Evolutionary conservation across 2,113 vertebrate species (phyloP).

Genomic region (Plotosus lineatus): DNA sequence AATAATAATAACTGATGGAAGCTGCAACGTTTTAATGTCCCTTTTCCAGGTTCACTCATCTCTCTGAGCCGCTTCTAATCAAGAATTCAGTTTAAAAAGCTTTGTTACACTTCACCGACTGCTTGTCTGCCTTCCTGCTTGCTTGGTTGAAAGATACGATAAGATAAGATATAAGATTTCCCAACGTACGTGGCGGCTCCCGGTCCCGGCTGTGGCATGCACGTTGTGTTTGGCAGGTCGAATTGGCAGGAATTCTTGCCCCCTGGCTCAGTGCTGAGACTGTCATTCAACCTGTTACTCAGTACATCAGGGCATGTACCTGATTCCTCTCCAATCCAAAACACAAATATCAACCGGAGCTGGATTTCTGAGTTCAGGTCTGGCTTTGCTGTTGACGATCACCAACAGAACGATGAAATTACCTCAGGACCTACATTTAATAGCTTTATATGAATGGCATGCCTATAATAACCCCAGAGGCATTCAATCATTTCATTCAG

Average conservation of each 20-base stretch:
- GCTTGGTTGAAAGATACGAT: constrained; percentile 29
- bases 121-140: not conserved
- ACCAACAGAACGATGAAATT: not conserved
- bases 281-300: constrained; percentile 47
- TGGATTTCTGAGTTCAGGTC: not conserved
- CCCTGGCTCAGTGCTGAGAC: constrained; percentile 46
- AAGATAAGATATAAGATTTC: constrained; percentile 25
- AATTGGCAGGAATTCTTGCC: constrained; percentile 51
- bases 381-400: not conserved
- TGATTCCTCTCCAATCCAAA: not conserved
- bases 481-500: not conserved
- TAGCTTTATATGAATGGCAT: not conserved
- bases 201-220: constrained; percentile 45
- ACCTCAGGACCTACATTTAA: not conserved
- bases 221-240: constrained; percentile 48
- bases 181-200: not conserved
- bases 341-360: not conserved
- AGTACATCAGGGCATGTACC: not conserved
- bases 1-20: not conserved
- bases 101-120: not conserved
- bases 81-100: not conserved
- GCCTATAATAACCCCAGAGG: not conserved
- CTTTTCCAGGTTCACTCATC: not conserved
- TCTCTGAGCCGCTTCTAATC: not conserved
- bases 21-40: not conserved